phyloP scores from a whole-genome alignment of 2,113 vertebrate genomes.

The Rallus limicola region DNA sequence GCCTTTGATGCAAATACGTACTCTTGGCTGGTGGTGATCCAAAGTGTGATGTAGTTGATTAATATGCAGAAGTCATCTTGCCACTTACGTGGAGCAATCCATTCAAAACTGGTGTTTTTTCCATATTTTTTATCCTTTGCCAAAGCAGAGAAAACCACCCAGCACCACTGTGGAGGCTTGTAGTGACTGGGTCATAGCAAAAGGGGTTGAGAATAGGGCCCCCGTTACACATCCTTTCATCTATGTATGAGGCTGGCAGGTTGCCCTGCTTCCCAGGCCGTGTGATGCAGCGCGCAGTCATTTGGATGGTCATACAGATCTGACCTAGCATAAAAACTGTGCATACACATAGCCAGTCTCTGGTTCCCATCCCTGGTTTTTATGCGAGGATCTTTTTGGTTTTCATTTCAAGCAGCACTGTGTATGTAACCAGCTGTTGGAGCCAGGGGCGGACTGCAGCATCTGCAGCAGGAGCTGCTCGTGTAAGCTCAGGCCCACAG shows the following conservation, averaged over 20 bases:
- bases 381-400: not conserved
- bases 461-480: not conserved
- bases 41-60: not conserved
- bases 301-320: not conserved
- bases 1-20: not conserved
- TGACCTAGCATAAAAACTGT: not conserved
- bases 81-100: not conserved
- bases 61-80: not conserved
- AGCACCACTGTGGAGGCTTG: not conserved
- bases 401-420: rapidly evolving
- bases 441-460: rapidly evolving
- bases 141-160: not conserved
- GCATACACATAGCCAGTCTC: rapidly evolving
- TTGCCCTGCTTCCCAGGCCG: not conserved
- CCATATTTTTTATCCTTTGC: rapidly evolving
- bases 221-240: not conserved
- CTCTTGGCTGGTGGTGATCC: not conserved
- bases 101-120: not conserved
- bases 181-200: not conserved
- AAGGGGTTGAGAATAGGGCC: not conserved
- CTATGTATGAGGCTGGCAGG: not conserved
- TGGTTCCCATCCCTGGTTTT: not conserved
- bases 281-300: rapidly evolving
- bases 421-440: not conserved
- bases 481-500: not conserved